Base-by-base conservation (phyloP, 2,888 invertebrate genomes). In the Disparrhopalites patrizii region DNA sequence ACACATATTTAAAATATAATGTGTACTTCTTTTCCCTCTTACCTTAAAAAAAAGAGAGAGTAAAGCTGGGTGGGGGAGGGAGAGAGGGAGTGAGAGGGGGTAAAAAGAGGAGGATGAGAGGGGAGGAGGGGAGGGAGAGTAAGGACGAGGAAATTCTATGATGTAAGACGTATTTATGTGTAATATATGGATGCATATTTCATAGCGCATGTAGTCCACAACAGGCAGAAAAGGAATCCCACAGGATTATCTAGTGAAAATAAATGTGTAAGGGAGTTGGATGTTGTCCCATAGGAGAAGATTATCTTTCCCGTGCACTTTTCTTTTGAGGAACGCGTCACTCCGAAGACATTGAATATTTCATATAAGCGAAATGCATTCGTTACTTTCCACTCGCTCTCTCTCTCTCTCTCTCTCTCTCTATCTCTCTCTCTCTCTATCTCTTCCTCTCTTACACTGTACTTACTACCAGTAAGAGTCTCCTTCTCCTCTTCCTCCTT, bases 291-390 rank as follows among this genome's bases (percentile, higher is more conserved):
- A 71, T 51, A 67, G 74, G 71, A 71, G 68, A 64, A 74, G 72
- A 74, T 74, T 72, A 74, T 72, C 70, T 72, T 74, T 71, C 70
- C 71, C 71, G 69, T 73, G 72, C 73, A 70, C 72, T 72, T 70
- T 73, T 68, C 69, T 69, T 69, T 62, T 68, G 68, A 65, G 66
- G 63, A 56, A 66, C 63, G 65, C 70, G 68, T 65, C 69, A 68
- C 73, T 71, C 68, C 70, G 69, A 73, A 72, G 72, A 73, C 71
- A 70, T 69, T 73, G 73, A 73, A 73, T 73, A 71, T 73, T 73
- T 73, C 73, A 71, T 72, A 73, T 65, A 69, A 65, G 67, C 69
- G 70, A 69, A 69, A 70, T 70, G 69, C 70, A 70, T 40, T 65
- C 56, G 31, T 33, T 63, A 63, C 62, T 62, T 43, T 18, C 47